Evolutionary conservation across 2,888 invertebrate species (phyloP), one percentile per base, ranked within the genome.

Genomic region (Cerceris rybyensis): DNA sequence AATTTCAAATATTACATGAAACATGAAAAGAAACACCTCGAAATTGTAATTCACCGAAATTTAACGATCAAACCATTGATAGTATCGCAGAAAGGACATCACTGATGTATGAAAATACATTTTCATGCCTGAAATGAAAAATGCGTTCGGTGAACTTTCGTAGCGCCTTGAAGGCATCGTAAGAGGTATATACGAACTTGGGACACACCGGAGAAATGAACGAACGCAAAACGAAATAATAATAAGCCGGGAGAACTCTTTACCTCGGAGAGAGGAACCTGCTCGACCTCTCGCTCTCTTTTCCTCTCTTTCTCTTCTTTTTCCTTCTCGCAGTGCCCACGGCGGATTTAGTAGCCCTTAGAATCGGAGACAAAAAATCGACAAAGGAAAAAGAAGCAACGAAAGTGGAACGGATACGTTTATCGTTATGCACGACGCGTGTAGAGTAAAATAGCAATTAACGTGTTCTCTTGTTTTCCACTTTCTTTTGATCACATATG

Each of bases 171-270:
- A 58, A 49, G 75, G 52, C 58, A 59, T 65, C 66, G 58, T 61
- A 64, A 60, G 55, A 52, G 39, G 55, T 58, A 28, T 28, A 28
- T 28, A 43, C 39, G 59, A 61, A 70, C 68, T 59, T 80, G 71
- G 72, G 75, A 76, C 80, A 69, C 69, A 43, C 63, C 75, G 82
- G 78, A 79, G 80, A 87, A 86, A 87, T 85, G 82, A 87, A 81
- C 85, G 72, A 77, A 82, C 70, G 77, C 78, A 85, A 86, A 86
- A 82, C 75, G 80, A 87, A 84, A 84, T 82, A 87, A 84, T 82
- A 87, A 86, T 59, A 75, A 78, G 78, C 64, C 57, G 70, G 28
- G 55, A 41, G 39, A 70, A 64, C 57, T 57, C 63, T 61, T 61
- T 49, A 39, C 16, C 13, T 16, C 70, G 50, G 28, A 55, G 17